phyloP scores from a whole-genome alignment of 2,888 invertebrate species.

The Chaetogeoica ovagalla region DNA sequence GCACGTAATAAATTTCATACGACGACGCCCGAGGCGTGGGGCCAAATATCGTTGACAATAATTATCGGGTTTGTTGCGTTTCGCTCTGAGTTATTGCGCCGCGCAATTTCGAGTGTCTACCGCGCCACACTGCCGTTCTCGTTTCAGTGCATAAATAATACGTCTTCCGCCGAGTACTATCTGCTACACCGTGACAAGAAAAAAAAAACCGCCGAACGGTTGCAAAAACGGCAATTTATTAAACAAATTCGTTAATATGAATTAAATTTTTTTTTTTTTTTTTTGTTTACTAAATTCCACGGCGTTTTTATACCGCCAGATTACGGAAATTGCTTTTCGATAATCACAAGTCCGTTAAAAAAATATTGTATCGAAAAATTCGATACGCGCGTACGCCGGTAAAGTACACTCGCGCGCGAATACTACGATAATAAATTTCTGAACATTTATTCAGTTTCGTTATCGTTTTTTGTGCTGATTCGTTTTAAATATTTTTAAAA shows the following conservation, averaged over 20 bases:
- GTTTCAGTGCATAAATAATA: conserved; percentile 14
- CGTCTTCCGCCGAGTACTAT: not conserved
- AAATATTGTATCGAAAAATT: no score
- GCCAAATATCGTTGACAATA: conserved; percentile 46
- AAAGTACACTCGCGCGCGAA: no score
- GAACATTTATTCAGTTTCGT: no score
- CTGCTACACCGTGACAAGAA: not conserved
- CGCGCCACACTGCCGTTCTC: not conserved
- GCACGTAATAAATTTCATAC: not conserved
- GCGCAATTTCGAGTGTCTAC: conserved; percentile 27
- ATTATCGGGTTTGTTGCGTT: conserved; percentile 49
- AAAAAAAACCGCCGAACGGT: not conserved
- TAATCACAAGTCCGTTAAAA: no score
- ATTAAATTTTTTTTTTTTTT: not conserved
- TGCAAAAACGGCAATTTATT: not conserved
- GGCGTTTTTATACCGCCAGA: no score
- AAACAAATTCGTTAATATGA: not conserved
- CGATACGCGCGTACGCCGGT: no score
- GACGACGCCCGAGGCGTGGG: conserved; percentile 13
- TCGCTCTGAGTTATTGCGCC: conserved; percentile 23
- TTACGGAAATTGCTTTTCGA: not conserved
- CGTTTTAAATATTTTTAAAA: no score
- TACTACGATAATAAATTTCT: no score
- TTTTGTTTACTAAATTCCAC: no score
- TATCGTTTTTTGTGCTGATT: no score